Evolutionary conservation across 2,797 vertebrate species (phyloP).

Genomic region (Tragelaphus oryx): DNA sequence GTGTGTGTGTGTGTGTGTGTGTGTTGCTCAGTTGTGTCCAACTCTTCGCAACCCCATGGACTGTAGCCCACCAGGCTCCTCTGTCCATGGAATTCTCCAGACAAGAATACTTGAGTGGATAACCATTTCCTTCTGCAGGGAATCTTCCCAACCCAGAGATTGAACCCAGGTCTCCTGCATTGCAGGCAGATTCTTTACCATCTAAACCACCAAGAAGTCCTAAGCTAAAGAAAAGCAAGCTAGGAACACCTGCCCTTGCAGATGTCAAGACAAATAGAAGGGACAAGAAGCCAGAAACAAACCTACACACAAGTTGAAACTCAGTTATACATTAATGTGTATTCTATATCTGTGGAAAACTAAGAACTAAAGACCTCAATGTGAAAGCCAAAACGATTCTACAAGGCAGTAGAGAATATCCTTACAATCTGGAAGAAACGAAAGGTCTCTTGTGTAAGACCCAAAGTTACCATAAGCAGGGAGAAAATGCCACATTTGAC

Average conservation of each 20-base stretch:
- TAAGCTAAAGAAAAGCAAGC: background rate
- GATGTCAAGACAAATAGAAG: background rate
- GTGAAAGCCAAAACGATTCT: background rate
- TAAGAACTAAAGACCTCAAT: background rate
- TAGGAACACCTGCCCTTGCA: background rate
- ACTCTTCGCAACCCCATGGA: fast-evolving
- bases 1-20: background rate
- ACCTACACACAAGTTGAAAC: background rate
- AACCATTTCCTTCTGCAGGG: background rate
- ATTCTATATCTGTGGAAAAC: background rate
- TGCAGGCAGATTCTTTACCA: background rate
- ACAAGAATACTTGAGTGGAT: background rate
- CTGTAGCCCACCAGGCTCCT: background rate
- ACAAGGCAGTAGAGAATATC: background rate
- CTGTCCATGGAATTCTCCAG: background rate
- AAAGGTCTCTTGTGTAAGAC: background rate
- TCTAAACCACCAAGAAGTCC: background rate
- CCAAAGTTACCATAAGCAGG: background rate
- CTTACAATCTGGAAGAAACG: background rate
- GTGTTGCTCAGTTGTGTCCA: background rate
- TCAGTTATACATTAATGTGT: background rate
- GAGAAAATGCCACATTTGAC: background rate
- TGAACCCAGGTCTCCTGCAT: background rate
- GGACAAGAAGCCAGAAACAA: background rate
- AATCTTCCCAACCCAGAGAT: background rate